A percentile compares a stretch with the other conserved stretches of the same genome.
Conservation (phyloP, 2,113 vertebrate species). For the Chauna torquata region DNA sequence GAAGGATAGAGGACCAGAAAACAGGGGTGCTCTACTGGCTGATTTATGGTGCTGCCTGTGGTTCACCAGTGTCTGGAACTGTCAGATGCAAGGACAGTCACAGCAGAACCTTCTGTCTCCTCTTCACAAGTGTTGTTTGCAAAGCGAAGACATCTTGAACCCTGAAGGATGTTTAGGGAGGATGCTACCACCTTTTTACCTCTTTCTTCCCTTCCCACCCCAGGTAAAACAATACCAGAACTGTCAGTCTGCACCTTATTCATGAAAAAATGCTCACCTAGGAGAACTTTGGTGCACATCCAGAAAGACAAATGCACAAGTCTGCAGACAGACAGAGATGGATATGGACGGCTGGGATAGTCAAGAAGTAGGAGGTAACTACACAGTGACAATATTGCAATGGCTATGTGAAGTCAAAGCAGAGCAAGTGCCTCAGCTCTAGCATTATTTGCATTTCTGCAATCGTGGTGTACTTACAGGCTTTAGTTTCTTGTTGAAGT, state of each 20-base stretch:
- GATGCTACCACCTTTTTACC: neutral
- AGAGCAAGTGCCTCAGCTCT: neutral
- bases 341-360: neutral
- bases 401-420: neutral
- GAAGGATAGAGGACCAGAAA: neutral
- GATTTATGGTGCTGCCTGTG: neutral
- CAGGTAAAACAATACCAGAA: neutral
- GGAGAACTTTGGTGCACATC: neutral
- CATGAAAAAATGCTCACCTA: neutral
- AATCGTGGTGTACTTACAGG: neutral
- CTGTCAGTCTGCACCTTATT: neutral
- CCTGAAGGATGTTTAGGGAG: neutral
- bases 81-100: neutral
- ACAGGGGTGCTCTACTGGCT: neutral
- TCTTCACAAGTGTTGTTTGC: neutral
- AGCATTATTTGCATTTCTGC: neutral
- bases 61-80: neutral
- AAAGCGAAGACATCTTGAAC: neutral
- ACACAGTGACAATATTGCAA: neutral
- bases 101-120: neutral
- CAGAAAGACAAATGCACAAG: neutral
- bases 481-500: neutral
- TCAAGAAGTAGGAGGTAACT: neutral
- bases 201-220: neutral
- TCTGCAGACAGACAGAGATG: neutral